A percentile compares a stretch with the other conserved stretches of the same genome.
phyloP scores from a whole-genome alignment of 1,140 invertebrate species.

The Drosophila truncata region DNA sequence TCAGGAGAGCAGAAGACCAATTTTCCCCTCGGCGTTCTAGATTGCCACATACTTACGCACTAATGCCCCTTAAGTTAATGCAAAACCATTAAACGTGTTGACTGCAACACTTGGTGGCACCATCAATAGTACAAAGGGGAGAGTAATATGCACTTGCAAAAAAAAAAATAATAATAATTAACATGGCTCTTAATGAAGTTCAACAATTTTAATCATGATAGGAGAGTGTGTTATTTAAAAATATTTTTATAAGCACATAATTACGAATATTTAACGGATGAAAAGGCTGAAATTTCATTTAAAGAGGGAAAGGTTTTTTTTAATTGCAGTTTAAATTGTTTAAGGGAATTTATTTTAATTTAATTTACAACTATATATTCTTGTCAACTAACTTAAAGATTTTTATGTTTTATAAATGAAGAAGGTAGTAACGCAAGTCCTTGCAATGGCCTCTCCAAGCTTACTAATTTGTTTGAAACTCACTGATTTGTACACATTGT shows the following conservation, averaged over 20 bases:
- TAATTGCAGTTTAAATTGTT: neutral
- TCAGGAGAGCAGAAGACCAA: slow-evolving; percentile 8
- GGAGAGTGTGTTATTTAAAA: neutral
- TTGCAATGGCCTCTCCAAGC: too few relatives aligned
- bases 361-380: too few relatives aligned
- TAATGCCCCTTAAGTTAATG: slow-evolving; percentile 77
- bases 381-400: too few relatives aligned
- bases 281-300: neutral
- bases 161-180: neutral
- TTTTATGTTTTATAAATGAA: too few relatives aligned
- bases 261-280: neutral
- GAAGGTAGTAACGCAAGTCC: too few relatives aligned
- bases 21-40: slow-evolving; percentile 50
- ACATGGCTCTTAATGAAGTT: slow-evolving; percentile 17
- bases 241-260: neutral
- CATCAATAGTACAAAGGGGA: slow-evolving; percentile 4
- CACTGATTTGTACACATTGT: neutral
- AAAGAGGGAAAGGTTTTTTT: neutral
- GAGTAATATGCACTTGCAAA: slow-evolving; percentile 16
- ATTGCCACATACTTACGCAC: slow-evolving; percentile 78
- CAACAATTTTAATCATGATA: slow-evolving; percentile 26
- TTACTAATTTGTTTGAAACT: too few relatives aligned
- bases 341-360: neutral
- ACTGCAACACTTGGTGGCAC: slow-evolving; percentile 73
- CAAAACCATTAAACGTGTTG: slow-evolving; percentile 77